A percentile compares a stretch with the other conserved stretches of the same genome.
Evolutionary conservation across 1,140 invertebrate species (phyloP).

Genomic region (Drosophila cardini): DNA sequence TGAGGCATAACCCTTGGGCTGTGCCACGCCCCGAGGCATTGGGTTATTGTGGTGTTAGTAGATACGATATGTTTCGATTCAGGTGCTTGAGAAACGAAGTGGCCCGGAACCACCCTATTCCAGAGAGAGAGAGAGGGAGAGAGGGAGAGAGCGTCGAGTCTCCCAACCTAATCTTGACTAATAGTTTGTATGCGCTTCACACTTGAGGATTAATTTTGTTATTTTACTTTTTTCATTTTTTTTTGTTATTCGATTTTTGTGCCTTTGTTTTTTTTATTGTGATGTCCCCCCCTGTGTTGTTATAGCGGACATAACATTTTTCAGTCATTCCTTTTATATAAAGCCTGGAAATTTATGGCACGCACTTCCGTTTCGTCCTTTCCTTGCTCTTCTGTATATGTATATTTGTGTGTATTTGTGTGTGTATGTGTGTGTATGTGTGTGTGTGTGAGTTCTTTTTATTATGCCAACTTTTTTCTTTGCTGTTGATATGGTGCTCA

Average conservation of each 20-base stretch:
- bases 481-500: slow-evolving; percentile 52
- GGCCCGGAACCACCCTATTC: slow-evolving; percentile 42
- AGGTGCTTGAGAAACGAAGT: slow-evolving; percentile 59
- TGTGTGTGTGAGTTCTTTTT: no score
- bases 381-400: slow-evolving; percentile 25
- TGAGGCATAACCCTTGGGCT: slow-evolving; percentile 32
- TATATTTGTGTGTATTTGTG: slow-evolving; percentile 8
- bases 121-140: not conserved
- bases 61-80: slow-evolving; percentile 44
- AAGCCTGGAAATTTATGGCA: slow-evolving; percentile 79
- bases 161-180: slow-evolving; percentile 74
- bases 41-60: not conserved
- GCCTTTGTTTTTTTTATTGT: slow-evolving; percentile 33
- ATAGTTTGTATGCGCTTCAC: slow-evolving; percentile 82
- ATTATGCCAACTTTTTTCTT: slow-evolving; percentile 31
- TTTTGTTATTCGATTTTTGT: slow-evolving; percentile 32
- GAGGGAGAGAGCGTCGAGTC: not conserved
- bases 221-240: slow-evolving; percentile 42
- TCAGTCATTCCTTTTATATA: slow-evolving; percentile 59
- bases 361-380: slow-evolving; percentile 77
- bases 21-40: slow-evolving; percentile 39
- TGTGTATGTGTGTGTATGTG: no score
- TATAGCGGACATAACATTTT: slow-evolving; percentile 66
- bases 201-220: slow-evolving; percentile 79
- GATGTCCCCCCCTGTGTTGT: slow-evolving; percentile 44